phyloP scores from a whole-genome alignment of 2,888 invertebrate genomes.

The Pandemis heparana region DNA sequence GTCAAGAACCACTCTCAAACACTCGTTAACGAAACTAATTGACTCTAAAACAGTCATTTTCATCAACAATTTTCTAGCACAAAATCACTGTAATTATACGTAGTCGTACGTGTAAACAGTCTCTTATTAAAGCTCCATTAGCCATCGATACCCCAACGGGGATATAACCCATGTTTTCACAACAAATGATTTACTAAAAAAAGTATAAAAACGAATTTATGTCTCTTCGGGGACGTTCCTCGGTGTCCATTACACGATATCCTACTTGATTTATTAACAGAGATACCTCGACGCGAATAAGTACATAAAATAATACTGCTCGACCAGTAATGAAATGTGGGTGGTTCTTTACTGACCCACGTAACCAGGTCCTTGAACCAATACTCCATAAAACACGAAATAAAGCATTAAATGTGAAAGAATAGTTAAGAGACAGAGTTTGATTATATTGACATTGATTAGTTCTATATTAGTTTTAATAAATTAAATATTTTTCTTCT shows the following conservation, averaged over 20 bases:
- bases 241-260: constrained; percentile 82
- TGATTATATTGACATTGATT: background rate
- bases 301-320: constrained; percentile 66
- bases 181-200: constrained; percentile 79
- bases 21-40: constrained; percentile 20
- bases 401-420: background rate
- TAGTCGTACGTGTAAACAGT: constrained; percentile 42
- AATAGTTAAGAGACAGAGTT: background rate
- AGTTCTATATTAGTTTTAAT: too few relatives aligned
- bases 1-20: constrained; percentile 11
- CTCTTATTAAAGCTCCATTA: constrained; percentile 62
- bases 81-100: constrained; percentile 36
- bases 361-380: constrained; percentile 9
- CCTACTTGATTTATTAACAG: constrained; percentile 80
- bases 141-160: constrained; percentile 53
- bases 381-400: background rate
- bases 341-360: constrained; percentile 47
- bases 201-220: constrained; percentile 79
- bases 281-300: constrained; percentile 69
- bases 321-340: constrained; percentile 67
- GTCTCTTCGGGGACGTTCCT: constrained; percentile 72
- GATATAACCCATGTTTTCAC: constrained; percentile 57
- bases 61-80: constrained; percentile 7
- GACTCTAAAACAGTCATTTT: constrained; percentile 34
- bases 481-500: too few relatives aligned